A percentile compares a stretch with the other conserved stretches of the same genome.
Evolutionary conservation across 2,797 vertebrate species (phyloP).

Genomic region (Microcaecilia unicolor): DNA sequence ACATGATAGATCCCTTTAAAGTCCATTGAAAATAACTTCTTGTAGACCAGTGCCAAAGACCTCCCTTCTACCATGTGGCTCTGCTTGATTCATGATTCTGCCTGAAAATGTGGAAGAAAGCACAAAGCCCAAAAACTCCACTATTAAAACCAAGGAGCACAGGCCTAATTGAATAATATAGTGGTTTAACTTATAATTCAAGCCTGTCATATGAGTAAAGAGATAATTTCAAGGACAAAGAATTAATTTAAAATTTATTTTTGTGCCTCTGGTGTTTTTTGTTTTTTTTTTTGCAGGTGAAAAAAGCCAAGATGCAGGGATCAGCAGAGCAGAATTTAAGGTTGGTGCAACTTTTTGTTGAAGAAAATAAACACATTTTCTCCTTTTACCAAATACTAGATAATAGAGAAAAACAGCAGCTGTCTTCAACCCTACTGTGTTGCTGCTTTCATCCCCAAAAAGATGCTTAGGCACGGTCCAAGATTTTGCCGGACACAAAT

Average conservation of each 20-base stretch:
- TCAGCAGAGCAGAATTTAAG: conserved; percentile 64
- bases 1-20: no score
- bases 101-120: not conserved
- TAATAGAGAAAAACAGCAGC: no score
- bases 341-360: no score
- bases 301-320: conserved; percentile 81
- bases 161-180: not conserved
- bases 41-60: no score
- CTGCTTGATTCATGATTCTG: not conserved
- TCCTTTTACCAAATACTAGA: no score
- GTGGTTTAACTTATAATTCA: fast-evolving
- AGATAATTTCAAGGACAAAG: not conserved
- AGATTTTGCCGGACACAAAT: no score
- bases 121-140: fast-evolving
- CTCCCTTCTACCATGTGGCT: not conserved
- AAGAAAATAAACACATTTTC: no score
- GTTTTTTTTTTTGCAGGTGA: conserved; percentile 60
- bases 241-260: no score
- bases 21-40: no score
- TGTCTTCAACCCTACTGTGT: no score
- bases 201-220: not conserved
- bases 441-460: no score
- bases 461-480: no score
- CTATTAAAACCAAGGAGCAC: not conserved
- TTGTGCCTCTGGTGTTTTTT: not conserved